Evolutionary conservation across 2,888 invertebrate species (phyloP).

Genomic region (Torymus tubicola): DNA sequence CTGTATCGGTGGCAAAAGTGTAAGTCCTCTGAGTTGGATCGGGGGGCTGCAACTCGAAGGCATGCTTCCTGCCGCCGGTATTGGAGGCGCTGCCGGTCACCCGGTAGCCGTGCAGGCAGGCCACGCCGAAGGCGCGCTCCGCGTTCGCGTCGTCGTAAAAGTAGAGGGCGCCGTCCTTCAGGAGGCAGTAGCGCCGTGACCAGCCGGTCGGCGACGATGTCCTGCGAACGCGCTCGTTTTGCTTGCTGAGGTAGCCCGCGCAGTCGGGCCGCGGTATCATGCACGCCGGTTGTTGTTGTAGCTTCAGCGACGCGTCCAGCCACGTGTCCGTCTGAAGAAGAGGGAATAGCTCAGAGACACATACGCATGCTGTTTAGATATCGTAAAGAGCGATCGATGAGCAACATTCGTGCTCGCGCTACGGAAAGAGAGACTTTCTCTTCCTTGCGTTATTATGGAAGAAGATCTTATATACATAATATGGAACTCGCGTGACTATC

Average conservation of each 20-base stretch:
- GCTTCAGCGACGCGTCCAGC: conserved; percentile 87
- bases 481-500: too few species aligned
- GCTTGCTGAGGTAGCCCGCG: conserved; percentile 93
- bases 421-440: too few species aligned
- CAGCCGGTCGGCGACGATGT: conserved; percentile 92
- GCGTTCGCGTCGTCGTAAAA: conserved; percentile 94
- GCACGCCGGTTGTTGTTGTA: conserved; percentile 88
- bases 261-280: conserved; percentile 91
- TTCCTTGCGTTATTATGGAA: too few species aligned
- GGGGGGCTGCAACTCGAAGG: conserved; percentile 93
- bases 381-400: too few species aligned
- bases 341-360: neutral
- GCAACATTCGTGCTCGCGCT: too few species aligned
- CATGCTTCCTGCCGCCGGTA: conserved; percentile 90
- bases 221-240: conserved; percentile 76
- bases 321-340: conserved; percentile 80
- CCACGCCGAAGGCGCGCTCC: conserved; percentile 93
- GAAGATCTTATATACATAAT: too few species aligned
- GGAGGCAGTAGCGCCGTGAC: conserved; percentile 94
- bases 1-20: conserved; percentile 95
- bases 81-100: conserved; percentile 88
- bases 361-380: too few species aligned
- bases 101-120: conserved; percentile 95
- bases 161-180: conserved; percentile 96
- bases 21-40: conserved; percentile 92